These are phyloP conservation scores for Tokudaia muenninki DNA, from an alignment of 2,797 vertebrate genomes.

Conservation along the genomic window DNA sequence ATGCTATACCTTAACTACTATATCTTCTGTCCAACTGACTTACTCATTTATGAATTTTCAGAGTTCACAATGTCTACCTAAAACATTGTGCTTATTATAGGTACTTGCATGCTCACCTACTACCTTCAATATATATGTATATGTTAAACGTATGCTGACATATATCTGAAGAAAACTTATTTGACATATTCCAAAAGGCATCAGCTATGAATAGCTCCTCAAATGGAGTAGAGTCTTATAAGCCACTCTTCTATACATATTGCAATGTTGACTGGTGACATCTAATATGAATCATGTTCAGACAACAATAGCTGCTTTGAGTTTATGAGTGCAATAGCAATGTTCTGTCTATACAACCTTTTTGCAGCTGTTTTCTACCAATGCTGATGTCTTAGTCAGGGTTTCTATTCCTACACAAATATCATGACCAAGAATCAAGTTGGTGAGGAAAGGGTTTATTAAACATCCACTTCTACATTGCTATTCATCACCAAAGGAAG, in stretches of 20 bases:
- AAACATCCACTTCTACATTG: too few species aligned
- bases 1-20: neutral
- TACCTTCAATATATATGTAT: neutral
- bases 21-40: neutral
- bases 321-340: neutral
- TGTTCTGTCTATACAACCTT: neutral
- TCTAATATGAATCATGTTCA: too few species aligned
- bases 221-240: too few species aligned
- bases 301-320: neutral
- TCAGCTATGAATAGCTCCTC: too few species aligned
- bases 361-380: neutral
- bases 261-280: neutral
- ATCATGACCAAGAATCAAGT: too few species aligned
- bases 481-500: too few species aligned
- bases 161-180: neutral
- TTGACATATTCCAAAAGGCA: neutral
- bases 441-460: too few species aligned
- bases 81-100: neutral
- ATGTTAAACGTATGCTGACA: neutral
- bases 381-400: too few species aligned
- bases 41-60: neutral
- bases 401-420: too few species aligned
- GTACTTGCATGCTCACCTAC: neutral
- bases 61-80: neutral
- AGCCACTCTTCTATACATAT: neutral